phyloP scores from a whole-genome alignment of 92 coral and sea anemone genomes.

The Epizoanthus ramosus region DNA sequence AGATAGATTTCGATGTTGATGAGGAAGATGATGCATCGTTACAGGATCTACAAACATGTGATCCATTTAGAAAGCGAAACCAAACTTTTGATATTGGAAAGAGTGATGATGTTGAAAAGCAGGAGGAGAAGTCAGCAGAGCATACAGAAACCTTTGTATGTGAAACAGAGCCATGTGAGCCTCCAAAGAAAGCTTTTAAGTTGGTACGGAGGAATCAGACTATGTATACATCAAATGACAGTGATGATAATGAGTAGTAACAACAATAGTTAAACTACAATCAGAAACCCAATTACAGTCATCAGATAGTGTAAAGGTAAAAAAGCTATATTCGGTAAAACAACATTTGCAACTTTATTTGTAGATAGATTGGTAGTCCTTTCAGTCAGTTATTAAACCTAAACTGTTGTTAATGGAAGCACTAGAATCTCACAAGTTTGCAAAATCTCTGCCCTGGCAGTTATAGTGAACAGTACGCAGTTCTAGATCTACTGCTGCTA shows the following conservation, averaged over 20 bases:
- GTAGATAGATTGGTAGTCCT: too few relatives aligned
- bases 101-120: neutral
- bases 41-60: neutral
- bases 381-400: too few relatives aligned
- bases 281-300: too few relatives aligned
- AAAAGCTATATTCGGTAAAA: too few relatives aligned
- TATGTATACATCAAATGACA: constrained; percentile 70
- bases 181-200: constrained; percentile 74
- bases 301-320: too few relatives aligned
- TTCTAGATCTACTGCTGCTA: too few relatives aligned
- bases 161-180: constrained; percentile 52
- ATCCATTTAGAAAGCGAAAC: constrained; percentile 11
- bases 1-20: constrained; percentile 53
- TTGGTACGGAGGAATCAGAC: constrained; percentile 90
- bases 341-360: too few relatives aligned
- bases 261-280: too few relatives aligned
- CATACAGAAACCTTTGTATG: neutral
- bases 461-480: too few relatives aligned
- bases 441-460: too few relatives aligned
- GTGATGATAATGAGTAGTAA: constrained; percentile 27
- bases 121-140: neutral
- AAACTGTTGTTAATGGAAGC: too few relatives aligned
- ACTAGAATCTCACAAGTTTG: too few relatives aligned
- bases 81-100: neutral
- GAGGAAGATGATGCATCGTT: constrained; percentile 1